Evolutionary conservation across 1,140 invertebrate genomes (phyloP).

Genomic region (Atta colombica): DNA sequence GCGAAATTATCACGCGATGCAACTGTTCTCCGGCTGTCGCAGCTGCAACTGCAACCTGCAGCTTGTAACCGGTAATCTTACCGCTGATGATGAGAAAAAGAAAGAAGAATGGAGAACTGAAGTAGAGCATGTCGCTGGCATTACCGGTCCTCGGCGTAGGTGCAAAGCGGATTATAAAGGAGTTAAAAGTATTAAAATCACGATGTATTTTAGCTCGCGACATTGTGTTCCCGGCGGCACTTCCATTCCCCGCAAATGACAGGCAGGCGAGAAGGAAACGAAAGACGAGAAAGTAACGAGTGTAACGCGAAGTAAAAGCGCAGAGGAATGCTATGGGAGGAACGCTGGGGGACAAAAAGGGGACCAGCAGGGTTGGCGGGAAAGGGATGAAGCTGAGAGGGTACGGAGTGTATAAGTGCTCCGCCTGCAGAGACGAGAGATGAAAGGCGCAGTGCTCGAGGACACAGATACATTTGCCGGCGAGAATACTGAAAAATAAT

Average conservation of each 20-base stretch:
- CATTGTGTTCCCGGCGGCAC: conserved; percentile 51
- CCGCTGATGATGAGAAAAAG: not conserved
- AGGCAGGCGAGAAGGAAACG: conserved; percentile 49
- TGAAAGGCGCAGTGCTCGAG: conserved; percentile 85
- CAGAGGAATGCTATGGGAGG: conserved; percentile 28
- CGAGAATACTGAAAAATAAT: conserved; percentile 82
- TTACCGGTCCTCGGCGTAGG: conserved; percentile 61
- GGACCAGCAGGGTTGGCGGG: conserved; percentile 44
- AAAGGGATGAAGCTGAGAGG: conserved; percentile 64
- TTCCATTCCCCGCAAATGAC: conserved; percentile 67
- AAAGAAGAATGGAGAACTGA: conserved; percentile 38
- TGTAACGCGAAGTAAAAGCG: conserved; percentile 70
- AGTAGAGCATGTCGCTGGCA: conserved; percentile 35
- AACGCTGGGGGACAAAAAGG: conserved; percentile 37
- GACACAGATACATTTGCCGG: conserved; percentile 84
- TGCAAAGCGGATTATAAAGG: conserved; percentile 84
- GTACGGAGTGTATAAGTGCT: conserved; percentile 84
- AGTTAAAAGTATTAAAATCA: conserved; percentile 86
- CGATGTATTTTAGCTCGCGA: conserved; percentile 80
- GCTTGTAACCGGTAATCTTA: conserved; percentile 14
- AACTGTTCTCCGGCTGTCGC: conserved; percentile 27
- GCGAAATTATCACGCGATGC: conserved; percentile 61
- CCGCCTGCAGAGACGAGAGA: conserved; percentile 83
- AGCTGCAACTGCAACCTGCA: conserved; percentile 13
- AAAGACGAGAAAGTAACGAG: conserved; percentile 70